Base-by-base conservation (phyloP, 1,140 invertebrate genomes). In the Bicyclus anynana region DNA sequence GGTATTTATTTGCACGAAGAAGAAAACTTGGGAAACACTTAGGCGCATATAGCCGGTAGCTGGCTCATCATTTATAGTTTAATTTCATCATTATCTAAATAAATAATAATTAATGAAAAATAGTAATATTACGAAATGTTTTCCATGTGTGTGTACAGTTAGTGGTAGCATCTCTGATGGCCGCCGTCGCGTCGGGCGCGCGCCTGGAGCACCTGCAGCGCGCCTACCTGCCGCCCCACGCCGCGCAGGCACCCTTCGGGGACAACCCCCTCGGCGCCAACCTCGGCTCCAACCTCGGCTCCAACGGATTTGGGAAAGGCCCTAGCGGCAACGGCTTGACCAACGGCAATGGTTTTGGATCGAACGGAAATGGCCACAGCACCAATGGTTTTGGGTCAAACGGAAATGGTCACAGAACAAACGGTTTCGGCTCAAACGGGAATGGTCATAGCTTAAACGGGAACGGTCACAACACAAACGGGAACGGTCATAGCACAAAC, bases 141-240 rank as follows among this genome's bases (percentile, higher is more conserved):
- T 27, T 6, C 18, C 29, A 50, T 46, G 17, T 56, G 49, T 51
- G 21, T 10, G 64, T 74, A 40, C 64, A 87, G 84, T 80, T 87
- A 57, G 61, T 84, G 21, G 51, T 80, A 20, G 74, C 77, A 50
- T 74, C 73, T 42, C 61, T 84, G 14, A 63, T 87, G 29, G 69
- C 80, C 52, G 69, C 80, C 7, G 77, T 78, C 14, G 69, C 72
- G 42, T 57, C 75, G 4, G 78, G 82, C 16, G 84, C 61, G 10
- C 82, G 84, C 14, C 57, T 87, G 17, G 82, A 85, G 46, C 76
- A 84, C 47, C 69, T 87, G 4, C 80, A 87, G 59, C 74, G 80
- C 16, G 63, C 68, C 10, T 86, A 86, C 60, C 76, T 84, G 10
- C 82, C 83, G 2, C 83, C 80, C 21, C 65, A 74, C 49, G 64